A percentile compares a stretch with the other conserved stretches of the same genome.
phyloP scores from a whole-genome alignment of 2,888 invertebrate genomes.

The Chromoteleia sp. region DNA sequence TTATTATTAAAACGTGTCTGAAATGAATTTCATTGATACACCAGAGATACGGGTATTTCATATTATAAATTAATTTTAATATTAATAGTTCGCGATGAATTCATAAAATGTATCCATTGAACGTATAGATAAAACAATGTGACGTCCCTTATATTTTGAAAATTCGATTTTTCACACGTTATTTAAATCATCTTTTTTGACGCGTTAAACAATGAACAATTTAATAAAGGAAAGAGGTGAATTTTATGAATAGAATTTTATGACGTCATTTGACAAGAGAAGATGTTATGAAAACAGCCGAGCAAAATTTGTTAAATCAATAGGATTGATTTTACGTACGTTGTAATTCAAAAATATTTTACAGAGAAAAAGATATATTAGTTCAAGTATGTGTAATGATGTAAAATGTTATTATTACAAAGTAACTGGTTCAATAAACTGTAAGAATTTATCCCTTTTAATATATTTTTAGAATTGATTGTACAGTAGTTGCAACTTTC shows the following conservation, averaged over 20 bases:
- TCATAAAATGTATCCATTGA: slow-evolving; percentile 26
- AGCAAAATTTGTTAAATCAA: neutral
- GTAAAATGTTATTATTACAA: neutral
- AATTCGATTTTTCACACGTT: slow-evolving; percentile 8
- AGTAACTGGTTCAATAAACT: too few relatives aligned
- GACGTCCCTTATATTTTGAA: slow-evolving; percentile 5
- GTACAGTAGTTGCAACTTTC: too few relatives aligned
- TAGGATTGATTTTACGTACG: neutral
- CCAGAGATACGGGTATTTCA: neutral
- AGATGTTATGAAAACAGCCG: neutral
- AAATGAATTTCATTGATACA: neutral
- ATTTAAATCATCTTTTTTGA: slow-evolving; percentile 5
- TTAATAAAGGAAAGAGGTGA: slow-evolving; percentile 10
- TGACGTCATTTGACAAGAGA: neutral
- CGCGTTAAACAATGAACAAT: slow-evolving; percentile 12
- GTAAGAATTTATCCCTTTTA: too few relatives aligned
- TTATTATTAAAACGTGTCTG: neutral
- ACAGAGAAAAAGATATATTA: too few relatives aligned
- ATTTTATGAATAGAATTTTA: slow-evolving; percentile 6
- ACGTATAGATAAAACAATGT: slow-evolving; percentile 7
- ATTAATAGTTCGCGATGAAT: slow-evolving; percentile 6
- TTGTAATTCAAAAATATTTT: neutral
- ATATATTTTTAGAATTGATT: too few relatives aligned
- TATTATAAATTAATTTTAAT: neutral
- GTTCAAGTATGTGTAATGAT: too few relatives aligned